phyloP scores from a whole-genome alignment of 2,888 invertebrate species.

The Chouioia cunea region DNA sequence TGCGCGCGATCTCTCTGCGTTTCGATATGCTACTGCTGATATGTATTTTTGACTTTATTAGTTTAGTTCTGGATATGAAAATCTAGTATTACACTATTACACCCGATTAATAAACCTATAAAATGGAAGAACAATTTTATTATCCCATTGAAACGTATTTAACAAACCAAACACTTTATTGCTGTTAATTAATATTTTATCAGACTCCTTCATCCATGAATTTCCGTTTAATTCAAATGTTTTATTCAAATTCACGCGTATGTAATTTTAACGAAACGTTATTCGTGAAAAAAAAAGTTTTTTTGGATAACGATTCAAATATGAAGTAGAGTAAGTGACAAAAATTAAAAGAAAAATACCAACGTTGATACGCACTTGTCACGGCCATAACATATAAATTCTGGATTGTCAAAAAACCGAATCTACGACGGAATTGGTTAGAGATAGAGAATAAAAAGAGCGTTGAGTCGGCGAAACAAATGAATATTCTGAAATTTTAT shows the following conservation, averaged over 20 bases:
- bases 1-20: not conserved
- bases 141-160: too few relatives aligned
- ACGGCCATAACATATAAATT: constrained; percentile 37
- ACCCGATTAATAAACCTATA: too few relatives aligned
- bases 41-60: not conserved
- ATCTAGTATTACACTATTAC: too few relatives aligned
- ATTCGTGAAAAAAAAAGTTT: not conserved
- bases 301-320: too few relatives aligned
- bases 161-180: too few relatives aligned
- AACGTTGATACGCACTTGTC: not conserved
- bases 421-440: not conserved
- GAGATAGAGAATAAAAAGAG: constrained; percentile 1
- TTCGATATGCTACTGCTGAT: constrained; percentile 3
- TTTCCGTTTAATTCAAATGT: not conserved
- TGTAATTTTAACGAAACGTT: not conserved
- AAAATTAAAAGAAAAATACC: too few relatives aligned
- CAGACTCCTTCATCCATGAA: too few relatives aligned
- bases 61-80: too few relatives aligned
- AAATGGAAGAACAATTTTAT: too few relatives aligned
- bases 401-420: constrained; percentile 29
- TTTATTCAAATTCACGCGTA: constrained; percentile 7
- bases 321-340: not conserved
- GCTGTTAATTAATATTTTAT: too few relatives aligned
- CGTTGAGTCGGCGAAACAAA: constrained; percentile 29
- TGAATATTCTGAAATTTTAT: constrained; percentile 40